Conservation (phyloP, 92 coral and sea anemone genomes). For the Parazoanthus swiftii region DNA sequence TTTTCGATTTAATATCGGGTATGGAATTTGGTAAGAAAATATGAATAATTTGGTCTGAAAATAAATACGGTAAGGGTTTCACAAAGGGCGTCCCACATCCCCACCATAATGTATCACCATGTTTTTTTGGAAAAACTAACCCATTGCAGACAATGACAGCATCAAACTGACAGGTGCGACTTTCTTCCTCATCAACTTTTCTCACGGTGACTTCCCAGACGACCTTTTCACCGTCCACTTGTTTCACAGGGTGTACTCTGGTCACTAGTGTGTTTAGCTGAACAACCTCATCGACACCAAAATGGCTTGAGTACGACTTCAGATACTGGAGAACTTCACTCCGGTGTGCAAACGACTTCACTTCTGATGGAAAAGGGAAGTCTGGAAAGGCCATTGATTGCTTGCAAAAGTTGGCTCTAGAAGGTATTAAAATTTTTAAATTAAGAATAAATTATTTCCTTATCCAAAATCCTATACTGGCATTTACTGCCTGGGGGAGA, state of each 20-base stretch:
- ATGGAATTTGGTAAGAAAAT: no score
- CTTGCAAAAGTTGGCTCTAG: slow-evolving; percentile 83
- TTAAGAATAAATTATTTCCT: no score
- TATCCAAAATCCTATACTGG: no score
- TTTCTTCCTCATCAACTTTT: slow-evolving; percentile 42
- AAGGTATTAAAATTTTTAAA: neutral
- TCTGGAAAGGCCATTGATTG: slow-evolving; percentile 87
- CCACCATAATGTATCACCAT: no score
- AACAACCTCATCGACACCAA: slow-evolving; percentile 57
- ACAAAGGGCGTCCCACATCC: no score
- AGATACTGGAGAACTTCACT: slow-evolving; percentile 63
- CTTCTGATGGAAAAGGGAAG: slow-evolving; percentile 70
- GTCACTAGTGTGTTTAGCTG: slow-evolving; percentile 62
- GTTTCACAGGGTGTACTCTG: slow-evolving; percentile 57
- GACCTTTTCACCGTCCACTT: slow-evolving; percentile 27
- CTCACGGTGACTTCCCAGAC: slow-evolving; percentile 78
- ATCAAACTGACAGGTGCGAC: slow-evolving; percentile 54
- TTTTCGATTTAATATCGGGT: no score
- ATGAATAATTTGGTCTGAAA: no score
- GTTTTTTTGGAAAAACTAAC: slow-evolving; percentile 43
- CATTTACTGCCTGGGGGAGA: no score
- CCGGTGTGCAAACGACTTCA: slow-evolving; percentile 54
- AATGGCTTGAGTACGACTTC: slow-evolving; percentile 69
- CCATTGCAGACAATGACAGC: slow-evolving; percentile 88
- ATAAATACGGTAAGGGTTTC: no score